A percentile compares a stretch with the other conserved stretches of the same genome.
These are phyloP conservation scores for Dromococcyx pavoninus DNA, from an alignment of 2,797 vertebrate species.

Conservation along the genomic window DNA sequence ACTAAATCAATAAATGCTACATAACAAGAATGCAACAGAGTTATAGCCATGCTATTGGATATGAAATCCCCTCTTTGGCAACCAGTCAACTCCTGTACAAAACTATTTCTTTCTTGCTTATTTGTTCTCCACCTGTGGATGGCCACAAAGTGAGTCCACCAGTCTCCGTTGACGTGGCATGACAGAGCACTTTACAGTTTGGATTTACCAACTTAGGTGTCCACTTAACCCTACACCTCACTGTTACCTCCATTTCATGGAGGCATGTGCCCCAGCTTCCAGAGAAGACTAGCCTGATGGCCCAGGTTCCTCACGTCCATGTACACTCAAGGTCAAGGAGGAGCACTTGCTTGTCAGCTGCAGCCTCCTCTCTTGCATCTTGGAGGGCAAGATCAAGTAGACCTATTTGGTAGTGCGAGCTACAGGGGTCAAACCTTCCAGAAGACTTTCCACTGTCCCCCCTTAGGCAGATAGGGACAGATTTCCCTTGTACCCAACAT, in stretches of 20 bases:
- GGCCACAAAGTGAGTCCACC: background rate
- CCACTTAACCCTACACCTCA: background rate
- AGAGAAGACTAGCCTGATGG: background rate
- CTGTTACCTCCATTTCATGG: background rate
- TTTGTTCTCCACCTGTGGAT: background rate
- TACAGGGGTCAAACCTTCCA: background rate
- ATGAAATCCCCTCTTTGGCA: background rate
- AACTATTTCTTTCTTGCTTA: background rate
- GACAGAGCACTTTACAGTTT: background rate
- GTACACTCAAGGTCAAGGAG: background rate
- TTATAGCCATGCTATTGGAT: background rate
- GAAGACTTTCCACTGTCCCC: background rate
- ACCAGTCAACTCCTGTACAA: background rate
- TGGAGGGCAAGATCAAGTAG: background rate
- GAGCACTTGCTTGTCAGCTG: background rate
- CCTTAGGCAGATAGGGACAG: background rate
- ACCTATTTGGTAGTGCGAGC: background rate
- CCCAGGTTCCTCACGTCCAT: accelerated
- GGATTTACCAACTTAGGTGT: background rate
- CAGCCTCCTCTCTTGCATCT: background rate
- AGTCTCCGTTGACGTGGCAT: background rate
- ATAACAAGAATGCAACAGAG: background rate
- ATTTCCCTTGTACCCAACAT: background rate
- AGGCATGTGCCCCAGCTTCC: background rate
- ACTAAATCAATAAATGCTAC: background rate